A percentile compares a stretch with the other conserved stretches of the same genome.
phyloP scores from a whole-genome alignment of 2,113 vertebrate species.

The Cettia cetti region DNA sequence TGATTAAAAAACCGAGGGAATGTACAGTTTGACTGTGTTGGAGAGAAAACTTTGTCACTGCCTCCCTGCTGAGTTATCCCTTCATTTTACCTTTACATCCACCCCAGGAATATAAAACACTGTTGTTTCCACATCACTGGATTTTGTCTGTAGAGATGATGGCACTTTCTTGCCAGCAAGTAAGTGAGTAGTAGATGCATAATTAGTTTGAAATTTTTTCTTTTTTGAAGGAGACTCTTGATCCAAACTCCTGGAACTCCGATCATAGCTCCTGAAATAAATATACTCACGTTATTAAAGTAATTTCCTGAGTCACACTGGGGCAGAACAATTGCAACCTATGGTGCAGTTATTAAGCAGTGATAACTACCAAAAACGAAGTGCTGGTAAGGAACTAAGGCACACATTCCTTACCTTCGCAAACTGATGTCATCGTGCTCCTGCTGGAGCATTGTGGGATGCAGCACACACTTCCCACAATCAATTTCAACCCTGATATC shows the following conservation, averaged over 20 bases:
- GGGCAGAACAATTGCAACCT: background rate
- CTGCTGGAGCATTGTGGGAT: constrained; percentile 87
- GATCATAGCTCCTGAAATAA: constrained; percentile 85
- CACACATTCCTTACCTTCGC: constrained; percentile 72
- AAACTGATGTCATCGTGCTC: constrained; percentile 91
- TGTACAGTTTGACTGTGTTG: background rate
- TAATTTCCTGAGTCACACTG: background rate
- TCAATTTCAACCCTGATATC: constrained; percentile 97
- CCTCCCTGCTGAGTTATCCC: background rate
- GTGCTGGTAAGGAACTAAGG: background rate
- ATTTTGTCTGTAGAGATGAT: constrained; percentile 91
- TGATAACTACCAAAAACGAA: background rate
- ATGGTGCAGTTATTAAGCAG: background rate
- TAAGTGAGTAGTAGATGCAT: constrained; percentile 88
- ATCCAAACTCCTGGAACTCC: constrained; percentile 90
- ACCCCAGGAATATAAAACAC: constrained; percentile 99
- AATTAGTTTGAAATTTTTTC: constrained; percentile 91
- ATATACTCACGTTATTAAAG: background rate
- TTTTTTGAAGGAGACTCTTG: constrained; percentile 97
- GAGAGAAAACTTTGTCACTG: background rate
- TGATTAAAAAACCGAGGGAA: background rate
- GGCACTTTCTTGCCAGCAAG: constrained; percentile 92
- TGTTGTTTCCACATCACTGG: constrained; percentile 91
- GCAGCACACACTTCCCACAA: constrained; percentile 95
- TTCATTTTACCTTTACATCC: constrained; percentile 90